Percentiles rank a stretch among this genome's conserved stretches.
Conservation (phyloP, 2,113 vertebrate species). For the Python bivittatus region DNA sequence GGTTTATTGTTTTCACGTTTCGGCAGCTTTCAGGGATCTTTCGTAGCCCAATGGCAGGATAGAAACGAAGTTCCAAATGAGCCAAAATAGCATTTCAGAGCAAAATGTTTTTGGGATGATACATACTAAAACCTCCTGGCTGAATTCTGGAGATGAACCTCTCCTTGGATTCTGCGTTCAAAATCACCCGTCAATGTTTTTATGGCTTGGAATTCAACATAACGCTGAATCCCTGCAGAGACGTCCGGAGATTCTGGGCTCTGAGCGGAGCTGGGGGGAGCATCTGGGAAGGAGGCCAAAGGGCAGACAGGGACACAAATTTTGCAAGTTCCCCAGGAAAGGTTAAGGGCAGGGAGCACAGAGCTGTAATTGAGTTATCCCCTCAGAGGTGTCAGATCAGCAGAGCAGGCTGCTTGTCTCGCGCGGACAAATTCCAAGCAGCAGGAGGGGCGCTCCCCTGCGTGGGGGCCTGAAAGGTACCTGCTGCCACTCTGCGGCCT, state of each 20-base stretch:
- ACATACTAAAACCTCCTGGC: background rate
- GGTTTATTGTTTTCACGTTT: background rate
- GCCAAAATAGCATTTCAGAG: background rate
- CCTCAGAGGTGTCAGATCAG: conserved; percentile 73
- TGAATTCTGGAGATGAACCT: background rate
- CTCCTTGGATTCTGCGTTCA: background rate
- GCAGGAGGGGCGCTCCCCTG: conserved; percentile 83
- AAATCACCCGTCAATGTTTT: background rate
- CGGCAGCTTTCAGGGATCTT: background rate
- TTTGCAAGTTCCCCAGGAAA: conserved; percentile 69
- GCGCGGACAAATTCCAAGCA: conserved; percentile 93
- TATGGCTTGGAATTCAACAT: background rate
- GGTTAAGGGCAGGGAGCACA: conserved; percentile 74
- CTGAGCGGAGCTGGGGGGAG: background rate
- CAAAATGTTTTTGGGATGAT: background rate
- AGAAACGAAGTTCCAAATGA: background rate
- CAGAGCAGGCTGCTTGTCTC: conserved; percentile 73
- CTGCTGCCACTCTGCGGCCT: conserved; percentile 80
- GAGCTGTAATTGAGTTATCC: conserved; percentile 92
- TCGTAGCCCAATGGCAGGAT: background rate
- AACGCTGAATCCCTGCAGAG: background rate
- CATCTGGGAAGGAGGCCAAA: conserved; percentile 5
- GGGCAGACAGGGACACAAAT: conserved; percentile 65
- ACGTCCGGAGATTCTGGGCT: background rate
- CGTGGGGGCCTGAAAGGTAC: conserved; percentile 85